Conservation (phyloP, 2,113 vertebrate species). For the Halichoeres trimaculatus region DNA sequence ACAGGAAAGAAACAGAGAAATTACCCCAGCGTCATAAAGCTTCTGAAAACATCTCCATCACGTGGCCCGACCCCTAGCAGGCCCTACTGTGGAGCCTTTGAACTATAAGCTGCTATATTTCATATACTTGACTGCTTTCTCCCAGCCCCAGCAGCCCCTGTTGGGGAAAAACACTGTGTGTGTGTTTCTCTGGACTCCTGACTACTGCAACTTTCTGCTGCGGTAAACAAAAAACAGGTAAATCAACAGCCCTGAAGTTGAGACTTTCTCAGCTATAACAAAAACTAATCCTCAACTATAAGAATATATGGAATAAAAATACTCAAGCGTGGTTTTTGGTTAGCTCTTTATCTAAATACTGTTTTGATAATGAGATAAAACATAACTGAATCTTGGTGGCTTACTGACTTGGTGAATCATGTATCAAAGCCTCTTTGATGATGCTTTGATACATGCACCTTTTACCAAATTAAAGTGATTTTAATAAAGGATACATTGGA, state of each 20-base stretch:
- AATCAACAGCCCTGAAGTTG: conserved; percentile 1
- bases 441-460: conserved; percentile 25
- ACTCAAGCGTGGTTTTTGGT: too few species aligned
- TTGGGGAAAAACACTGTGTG: conserved; percentile 25
- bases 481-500: conserved; percentile 49
- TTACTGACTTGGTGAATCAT: neutral
- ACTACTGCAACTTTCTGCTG: conserved; percentile 2
- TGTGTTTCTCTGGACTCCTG: conserved; percentile 20
- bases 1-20: conserved; percentile 60
- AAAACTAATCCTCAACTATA: too few species aligned
- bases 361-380: neutral
- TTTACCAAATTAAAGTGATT: conserved; percentile 38
- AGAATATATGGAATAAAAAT: neutral
- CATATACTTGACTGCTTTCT: conserved; percentile 72
- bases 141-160: conserved; percentile 57
- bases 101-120: conserved; percentile 79
- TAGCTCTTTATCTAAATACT: too few species aligned
- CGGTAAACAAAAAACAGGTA: too few species aligned
- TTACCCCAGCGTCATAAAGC: conserved; percentile 69
- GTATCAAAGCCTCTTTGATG: neutral
- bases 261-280: neutral
- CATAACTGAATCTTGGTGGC: neutral
- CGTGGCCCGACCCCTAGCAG: conserved; percentile 59
- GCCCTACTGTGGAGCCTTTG: conserved; percentile 77
- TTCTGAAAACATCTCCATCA: conserved; percentile 80